Evolutionary conservation across 2,113 vertebrate genomes (phyloP).

Genomic region (Ciconia boyciana): DNA sequence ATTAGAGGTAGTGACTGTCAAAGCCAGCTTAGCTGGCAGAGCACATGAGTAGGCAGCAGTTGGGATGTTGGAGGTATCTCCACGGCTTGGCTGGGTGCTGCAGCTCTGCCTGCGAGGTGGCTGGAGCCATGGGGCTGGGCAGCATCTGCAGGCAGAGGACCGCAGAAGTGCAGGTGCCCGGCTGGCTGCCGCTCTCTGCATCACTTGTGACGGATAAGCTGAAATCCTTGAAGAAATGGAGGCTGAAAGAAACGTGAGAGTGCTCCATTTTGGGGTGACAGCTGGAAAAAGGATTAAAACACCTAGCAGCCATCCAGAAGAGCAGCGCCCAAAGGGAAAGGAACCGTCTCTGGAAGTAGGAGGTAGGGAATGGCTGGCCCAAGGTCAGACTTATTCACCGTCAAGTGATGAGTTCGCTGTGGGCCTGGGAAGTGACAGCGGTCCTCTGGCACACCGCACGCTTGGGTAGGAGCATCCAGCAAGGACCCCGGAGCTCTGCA

Average conservation of each 20-base stretch:
- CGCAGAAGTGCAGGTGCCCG: fast-evolving
- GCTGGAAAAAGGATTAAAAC: neutral
- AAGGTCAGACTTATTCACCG: too few species aligned
- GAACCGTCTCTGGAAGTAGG: neutral
- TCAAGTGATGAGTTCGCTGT: fast-evolving
- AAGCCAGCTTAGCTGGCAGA: neutral
- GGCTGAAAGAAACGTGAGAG: neutral
- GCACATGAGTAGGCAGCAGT: neutral
- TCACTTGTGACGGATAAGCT: neutral
- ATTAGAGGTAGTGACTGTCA: neutral
- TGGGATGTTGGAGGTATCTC: neutral
- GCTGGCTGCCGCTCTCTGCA: neutral
- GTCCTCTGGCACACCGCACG: neutral
- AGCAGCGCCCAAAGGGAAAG: neutral
- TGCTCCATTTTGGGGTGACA: neutral
- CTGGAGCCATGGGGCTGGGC: neutral
- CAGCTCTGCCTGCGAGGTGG: neutral
- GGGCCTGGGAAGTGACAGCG: neutral
- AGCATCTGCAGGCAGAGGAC: neutral
- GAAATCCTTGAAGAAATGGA: neutral
- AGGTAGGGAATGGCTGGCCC: neutral
- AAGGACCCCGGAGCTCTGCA: neutral
- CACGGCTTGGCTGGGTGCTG: neutral
- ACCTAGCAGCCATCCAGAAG: neutral
- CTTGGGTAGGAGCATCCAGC: neutral